phyloP scores from a whole-genome alignment of 2,797 vertebrate species.

The Adelosebastes latens region DNA sequence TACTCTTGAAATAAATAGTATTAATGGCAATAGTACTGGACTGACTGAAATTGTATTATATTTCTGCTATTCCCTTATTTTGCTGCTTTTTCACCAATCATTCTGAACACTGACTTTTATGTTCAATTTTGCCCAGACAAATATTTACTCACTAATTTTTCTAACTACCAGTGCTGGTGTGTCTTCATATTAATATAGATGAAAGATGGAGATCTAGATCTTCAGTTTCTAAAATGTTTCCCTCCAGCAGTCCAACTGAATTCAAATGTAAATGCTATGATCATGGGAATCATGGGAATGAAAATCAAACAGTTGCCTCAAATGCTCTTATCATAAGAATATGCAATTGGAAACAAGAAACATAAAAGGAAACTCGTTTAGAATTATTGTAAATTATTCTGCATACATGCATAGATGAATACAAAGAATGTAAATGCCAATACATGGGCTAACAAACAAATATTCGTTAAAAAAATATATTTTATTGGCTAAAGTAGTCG shows the following conservation, averaged over 20 bases:
- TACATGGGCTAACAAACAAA: background rate
- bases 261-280: background rate
- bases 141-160: background rate
- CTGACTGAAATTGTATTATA: background rate
- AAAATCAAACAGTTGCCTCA: conserved; percentile 7
- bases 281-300: background rate
- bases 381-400: conserved; percentile 12
- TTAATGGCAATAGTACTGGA: background rate
- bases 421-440: background rate
- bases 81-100: background rate
- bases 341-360: conserved; percentile 7
- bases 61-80: background rate
- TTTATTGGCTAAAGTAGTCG: background rate
- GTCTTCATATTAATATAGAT: background rate
- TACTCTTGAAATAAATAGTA: background rate
- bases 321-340: conserved; percentile 4
- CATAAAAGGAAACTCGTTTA: background rate
- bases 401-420: conserved; percentile 7
- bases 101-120: background rate
- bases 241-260: background rate
- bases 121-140: background rate
- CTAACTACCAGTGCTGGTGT: background rate
- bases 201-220: background rate
- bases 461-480: background rate
- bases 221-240: background rate